Conservation (phyloP, 2,888 invertebrate genomes). For the Morpho helenor region DNA sequence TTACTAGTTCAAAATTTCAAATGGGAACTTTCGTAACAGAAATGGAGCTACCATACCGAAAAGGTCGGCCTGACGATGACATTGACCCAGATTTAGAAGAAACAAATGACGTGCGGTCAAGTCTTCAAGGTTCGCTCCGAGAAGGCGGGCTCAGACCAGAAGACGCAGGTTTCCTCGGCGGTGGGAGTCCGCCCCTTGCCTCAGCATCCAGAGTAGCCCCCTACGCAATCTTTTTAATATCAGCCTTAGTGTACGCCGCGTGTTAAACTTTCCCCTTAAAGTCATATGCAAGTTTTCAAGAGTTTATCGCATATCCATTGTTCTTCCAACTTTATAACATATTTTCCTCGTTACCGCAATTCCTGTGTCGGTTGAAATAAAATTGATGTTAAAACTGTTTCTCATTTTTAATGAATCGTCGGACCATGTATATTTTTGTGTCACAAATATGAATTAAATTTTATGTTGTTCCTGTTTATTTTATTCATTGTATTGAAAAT, state of each 20-base stretch:
- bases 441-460: too few species aligned
- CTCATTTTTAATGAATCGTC: neutral
- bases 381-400: constrained; percentile 11
- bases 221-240: constrained; percentile 58
- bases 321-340: constrained; percentile 39
- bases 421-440: too few species aligned
- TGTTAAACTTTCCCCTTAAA: constrained; percentile 59
- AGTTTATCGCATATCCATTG: constrained; percentile 39
- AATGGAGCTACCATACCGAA: constrained; percentile 81
- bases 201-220: constrained; percentile 40
- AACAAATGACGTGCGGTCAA: constrained; percentile 79
- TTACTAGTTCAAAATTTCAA: neutral
- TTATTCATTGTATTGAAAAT: too few species aligned
- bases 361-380: constrained; percentile 8
- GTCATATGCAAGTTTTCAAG: constrained; percentile 41
- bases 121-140: constrained; percentile 82
- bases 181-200: constrained; percentile 46
- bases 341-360: constrained; percentile 18
- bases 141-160: constrained; percentile 77
- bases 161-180: constrained; percentile 66
- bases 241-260: constrained; percentile 50
- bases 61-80: constrained; percentile 70
- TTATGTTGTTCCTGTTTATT: too few species aligned
- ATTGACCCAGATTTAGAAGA: constrained; percentile 57
- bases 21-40: constrained; percentile 49